Evolutionary conservation across 2,113 vertebrate species (phyloP).

Genomic region (Conger conger): DNA sequence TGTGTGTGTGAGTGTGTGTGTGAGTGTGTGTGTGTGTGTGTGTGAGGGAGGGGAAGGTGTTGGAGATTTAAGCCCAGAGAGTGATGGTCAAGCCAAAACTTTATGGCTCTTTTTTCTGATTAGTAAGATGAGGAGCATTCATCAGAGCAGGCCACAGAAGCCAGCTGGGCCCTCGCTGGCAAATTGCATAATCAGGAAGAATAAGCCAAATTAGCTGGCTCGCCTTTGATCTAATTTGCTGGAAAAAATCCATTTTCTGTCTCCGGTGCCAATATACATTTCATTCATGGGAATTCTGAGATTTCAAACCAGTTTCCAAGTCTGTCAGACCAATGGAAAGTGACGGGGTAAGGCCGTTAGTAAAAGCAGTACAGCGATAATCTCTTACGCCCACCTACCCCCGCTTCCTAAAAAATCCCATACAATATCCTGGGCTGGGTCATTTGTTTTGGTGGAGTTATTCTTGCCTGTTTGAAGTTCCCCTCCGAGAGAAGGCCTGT

Average conservation of each 20-base stretch:
- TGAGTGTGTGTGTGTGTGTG: neutral
- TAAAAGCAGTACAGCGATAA: conserved; percentile 36
- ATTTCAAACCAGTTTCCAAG: conserved; percentile 12
- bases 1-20: neutral
- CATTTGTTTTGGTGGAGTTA: conserved; percentile 32
- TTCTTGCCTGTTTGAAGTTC: conserved; percentile 40
- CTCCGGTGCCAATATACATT: conserved; percentile 23
- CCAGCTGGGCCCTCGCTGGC: neutral
- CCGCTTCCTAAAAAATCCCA: neutral
- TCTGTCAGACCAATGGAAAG: conserved; percentile 22
- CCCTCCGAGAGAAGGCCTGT: conserved; percentile 33
- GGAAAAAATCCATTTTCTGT: conserved; percentile 16
- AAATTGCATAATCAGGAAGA: conserved; percentile 7
- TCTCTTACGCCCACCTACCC: neutral
- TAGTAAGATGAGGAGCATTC: conserved; percentile 5
- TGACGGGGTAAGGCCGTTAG: too few species aligned
- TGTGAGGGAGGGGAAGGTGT: neutral
- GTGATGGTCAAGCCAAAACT: conserved; percentile 2
- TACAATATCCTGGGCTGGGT: conserved; percentile 39
- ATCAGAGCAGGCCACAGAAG: neutral
- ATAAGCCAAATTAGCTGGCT: neutral
- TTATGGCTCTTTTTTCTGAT: neutral
- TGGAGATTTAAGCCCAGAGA: neutral
- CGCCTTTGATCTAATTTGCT: conserved; percentile 18
- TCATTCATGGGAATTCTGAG: conserved; percentile 21